Evolutionary conservation across 2,888 invertebrate species (phyloP).

Genomic region (Plagodis pulveraria): DNA sequence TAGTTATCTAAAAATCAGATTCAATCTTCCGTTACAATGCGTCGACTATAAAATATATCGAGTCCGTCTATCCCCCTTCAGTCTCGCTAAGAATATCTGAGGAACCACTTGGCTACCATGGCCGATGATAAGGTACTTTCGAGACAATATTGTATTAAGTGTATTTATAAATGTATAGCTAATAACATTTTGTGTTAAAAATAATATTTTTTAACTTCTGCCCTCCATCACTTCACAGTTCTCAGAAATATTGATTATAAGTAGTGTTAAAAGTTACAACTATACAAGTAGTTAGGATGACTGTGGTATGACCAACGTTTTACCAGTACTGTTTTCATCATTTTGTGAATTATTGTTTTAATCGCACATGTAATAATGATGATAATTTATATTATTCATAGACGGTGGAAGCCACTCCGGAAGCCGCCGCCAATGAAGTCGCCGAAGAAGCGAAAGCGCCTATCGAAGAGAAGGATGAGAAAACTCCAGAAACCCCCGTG

Average conservation of each 20-base stretch:
- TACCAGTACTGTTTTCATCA: too few relatives aligned
- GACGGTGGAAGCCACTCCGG: conserved; percentile 71
- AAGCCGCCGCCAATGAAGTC: conserved; percentile 58
- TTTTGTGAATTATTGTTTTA: neutral
- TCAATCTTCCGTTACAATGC: conserved; percentile 69
- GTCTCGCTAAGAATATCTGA: conserved; percentile 53
- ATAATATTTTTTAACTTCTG: neutral
- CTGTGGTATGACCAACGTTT: too few relatives aligned
- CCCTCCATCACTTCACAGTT: too few relatives aligned
- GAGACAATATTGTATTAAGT: neutral
- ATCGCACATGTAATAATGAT: conserved; percentile 2
- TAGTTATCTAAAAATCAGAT: conserved; percentile 63
- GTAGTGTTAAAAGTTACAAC: too few relatives aligned
- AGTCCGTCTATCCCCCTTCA: conserved; percentile 60
- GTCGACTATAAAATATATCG: conserved; percentile 66
- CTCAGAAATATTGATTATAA: too few relatives aligned
- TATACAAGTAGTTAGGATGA: too few relatives aligned
- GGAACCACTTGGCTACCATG: conserved; percentile 53
- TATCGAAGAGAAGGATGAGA: conserved; percentile 66
- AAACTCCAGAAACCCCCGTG: conserved; percentile 79
- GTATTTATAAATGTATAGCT: neutral
- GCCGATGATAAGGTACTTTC: conserved; percentile 65
- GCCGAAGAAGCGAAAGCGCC: conserved; percentile 63
- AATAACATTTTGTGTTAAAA: neutral
- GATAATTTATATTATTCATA: conserved; percentile 47